Base-by-base conservation (phyloP, 1,140 invertebrate genomes). In the Drosophila prosaltans region DNA sequence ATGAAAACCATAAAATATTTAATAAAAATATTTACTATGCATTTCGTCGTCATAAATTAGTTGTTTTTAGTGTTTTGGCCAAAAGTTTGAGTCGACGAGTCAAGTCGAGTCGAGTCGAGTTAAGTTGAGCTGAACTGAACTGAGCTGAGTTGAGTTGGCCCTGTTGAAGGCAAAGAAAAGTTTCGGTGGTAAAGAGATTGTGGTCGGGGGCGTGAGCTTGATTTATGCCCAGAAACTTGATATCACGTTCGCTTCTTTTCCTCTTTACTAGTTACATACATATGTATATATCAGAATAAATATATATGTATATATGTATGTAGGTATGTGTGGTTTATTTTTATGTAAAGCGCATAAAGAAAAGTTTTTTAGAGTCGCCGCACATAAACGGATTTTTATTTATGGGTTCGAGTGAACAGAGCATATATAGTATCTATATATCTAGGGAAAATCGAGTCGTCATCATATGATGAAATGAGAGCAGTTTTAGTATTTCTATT, bases 361-460 rank as follows among this genome's bases (percentile, higher is more conserved):
- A 88, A 88, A 86, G 66, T 88, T 88, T 86, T 85, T 88, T 82
- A 79, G 82, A 86, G 83, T 86, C 85, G 63, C 55, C 45, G 45
- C 75, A 86, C 82, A 88, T 86, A 86, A 86, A 86, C 75, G 88
- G 83, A 88, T 88, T 86, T 86, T 88, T 82, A 88, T 86, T 86
- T 86, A 86, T 86, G 82, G 77, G 63, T 74, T 69, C 67, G 66
- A 59, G 57, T 81, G 78, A 69, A 69, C 58, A 41, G 45, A 55
- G 70, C 62, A 81, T 48, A 32, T 41, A 51, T 26, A 32, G n/a
- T 40, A 39, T 40, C 16, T 59, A 6, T 51, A 51, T 51, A 51
- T 51, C 45, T 51, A 51, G 45, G 73, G 65, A 72, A 88, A 88
- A 86, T 86, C 82, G 83, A 86, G 82, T 79, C 79, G 79, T 85